These are phyloP conservation scores for Phragmatobia fuliginosa DNA, from an alignment of 2,888 invertebrate genomes.

Conservation along the genomic window DNA sequence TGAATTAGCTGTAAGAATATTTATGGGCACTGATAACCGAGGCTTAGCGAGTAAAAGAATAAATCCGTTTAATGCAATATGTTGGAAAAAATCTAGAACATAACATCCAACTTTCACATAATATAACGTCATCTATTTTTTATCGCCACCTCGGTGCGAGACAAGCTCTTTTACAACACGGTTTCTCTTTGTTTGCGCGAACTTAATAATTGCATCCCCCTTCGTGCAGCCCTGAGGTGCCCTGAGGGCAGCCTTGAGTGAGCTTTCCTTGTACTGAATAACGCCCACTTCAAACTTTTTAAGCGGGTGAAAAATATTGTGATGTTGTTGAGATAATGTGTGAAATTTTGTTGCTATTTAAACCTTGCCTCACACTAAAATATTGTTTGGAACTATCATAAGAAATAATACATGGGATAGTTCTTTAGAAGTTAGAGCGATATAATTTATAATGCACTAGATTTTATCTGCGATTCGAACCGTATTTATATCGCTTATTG, in stretches of 20 bases:
- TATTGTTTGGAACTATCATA: no score
- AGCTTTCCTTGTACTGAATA: constrained; percentile 17
- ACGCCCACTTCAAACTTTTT: background rate
- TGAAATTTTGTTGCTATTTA: background rate
- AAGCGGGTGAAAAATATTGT: background rate
- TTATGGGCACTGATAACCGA: no score
- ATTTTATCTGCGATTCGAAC: no score
- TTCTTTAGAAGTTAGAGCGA: no score
- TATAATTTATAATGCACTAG: no score
- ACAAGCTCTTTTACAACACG: background rate
- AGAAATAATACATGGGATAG: no score
- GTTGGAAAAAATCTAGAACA: background rate
- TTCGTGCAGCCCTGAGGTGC: constrained; percentile 33
- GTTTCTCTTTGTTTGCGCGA: constrained; percentile 40
- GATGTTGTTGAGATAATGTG: background rate
- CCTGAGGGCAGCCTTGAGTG: constrained; percentile 28
- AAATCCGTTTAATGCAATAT: no score
- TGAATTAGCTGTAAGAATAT: no score
- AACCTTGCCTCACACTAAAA: background rate
- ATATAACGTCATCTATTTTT: background rate
- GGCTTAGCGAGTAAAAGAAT: no score
- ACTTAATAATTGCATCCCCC: constrained; percentile 52
- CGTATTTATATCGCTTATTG: no score
- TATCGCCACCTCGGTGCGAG: background rate
- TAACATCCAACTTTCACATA: background rate